Conservation (phyloP, 2,113 vertebrate species). For the human region GRCh38 chr12:24640001-24640500, state of each 20-base stretch:
- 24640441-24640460: background rate
- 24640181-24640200: conserved; percentile 18
- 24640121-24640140: conserved; percentile 18
- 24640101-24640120: conserved; percentile 45
- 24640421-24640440: background rate
- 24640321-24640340: conserved; percentile 20
- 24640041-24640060: conserved; percentile 19
- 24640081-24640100: conserved; percentile 43
- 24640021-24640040: conserved; percentile 53
- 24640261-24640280: background rate
- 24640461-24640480: conserved; percentile 9
- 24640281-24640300: background rate
- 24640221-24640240: background rate
- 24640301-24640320: background rate
- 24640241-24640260: background rate
- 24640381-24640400: background rate
- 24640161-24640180: background rate
- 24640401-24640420: background rate
- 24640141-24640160: background rate
- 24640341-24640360: conserved; percentile 37
- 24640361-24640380: background rate
- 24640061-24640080: background rate
- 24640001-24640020: conserved; percentile 42
- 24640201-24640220: background rate
- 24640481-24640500: background rate